Conservation (phyloP, 2,888 invertebrate genomes). For the Arrhopalites spinosus region DNA sequence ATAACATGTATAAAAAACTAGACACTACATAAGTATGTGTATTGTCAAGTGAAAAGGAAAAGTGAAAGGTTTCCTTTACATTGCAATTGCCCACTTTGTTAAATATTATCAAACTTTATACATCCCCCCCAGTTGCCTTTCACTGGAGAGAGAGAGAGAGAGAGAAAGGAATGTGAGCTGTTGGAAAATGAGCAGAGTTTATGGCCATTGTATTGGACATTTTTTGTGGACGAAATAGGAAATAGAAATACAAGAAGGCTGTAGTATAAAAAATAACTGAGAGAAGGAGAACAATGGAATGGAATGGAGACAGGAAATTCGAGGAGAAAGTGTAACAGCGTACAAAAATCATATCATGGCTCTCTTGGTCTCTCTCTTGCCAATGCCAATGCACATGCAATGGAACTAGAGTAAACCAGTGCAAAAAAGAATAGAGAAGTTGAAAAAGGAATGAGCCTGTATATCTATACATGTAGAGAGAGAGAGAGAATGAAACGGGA, state of each 20-base stretch:
- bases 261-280: neutral
- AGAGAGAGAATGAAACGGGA: neutral
- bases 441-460: neutral
- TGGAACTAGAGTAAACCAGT: neutral
- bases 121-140: no score
- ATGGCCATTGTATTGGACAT: conserved; percentile 10
- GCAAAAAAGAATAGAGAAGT: neutral
- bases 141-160: neutral
- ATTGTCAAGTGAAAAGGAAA: no score
- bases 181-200: conserved; percentile 9
- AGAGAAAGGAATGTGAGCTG: neutral
- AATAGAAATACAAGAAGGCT: neutral
- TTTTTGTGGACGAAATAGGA: neutral
- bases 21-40: no score
- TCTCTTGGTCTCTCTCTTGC: neutral
- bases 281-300: neutral
- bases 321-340: neutral
- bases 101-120: no score
- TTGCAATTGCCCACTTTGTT: no score
- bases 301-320: neutral
- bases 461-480: neutral
- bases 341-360: neutral
- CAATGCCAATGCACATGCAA: neutral
- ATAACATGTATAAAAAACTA: no score
- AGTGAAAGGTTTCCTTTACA: no score